These are phyloP conservation scores for Dorcus hopei DNA, from an alignment of 2,888 invertebrate genomes.

Conservation along the genomic window DNA sequence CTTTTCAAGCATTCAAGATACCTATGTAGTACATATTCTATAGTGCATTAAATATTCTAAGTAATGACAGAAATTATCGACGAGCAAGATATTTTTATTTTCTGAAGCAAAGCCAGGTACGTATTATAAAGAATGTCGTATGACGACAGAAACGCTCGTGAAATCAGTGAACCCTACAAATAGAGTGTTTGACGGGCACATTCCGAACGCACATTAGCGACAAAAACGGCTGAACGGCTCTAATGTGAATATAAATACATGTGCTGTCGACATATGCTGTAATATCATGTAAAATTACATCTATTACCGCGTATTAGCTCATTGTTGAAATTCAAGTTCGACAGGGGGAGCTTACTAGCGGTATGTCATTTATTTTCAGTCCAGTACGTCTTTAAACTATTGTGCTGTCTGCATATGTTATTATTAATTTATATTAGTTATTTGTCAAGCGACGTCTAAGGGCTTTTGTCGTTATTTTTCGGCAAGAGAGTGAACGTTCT, in stretches of 20 bases:
- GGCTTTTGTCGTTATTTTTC: too few species aligned
- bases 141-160: background rate
- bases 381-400: slow-evolving; percentile 21
- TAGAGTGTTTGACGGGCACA: slow-evolving; percentile 1
- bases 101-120: too few species aligned
- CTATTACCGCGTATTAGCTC: slow-evolving; percentile 30
- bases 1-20: too few species aligned
- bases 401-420: slow-evolving; percentile 17
- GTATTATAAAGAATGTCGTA: too few species aligned
- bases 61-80: too few species aligned
- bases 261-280: slow-evolving; percentile 29
- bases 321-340: slow-evolving; percentile 26
- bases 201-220: slow-evolving; percentile 12
- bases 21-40: too few species aligned
- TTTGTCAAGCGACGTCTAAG: slow-evolving; percentile 19
- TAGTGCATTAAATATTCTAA: too few species aligned
- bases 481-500: too few species aligned
- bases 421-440: slow-evolving; percentile 18
- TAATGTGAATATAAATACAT: slow-evolving; percentile 32
- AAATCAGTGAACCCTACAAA: slow-evolving; percentile 2
- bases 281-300: slow-evolving; percentile 32
- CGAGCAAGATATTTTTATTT: too few species aligned
- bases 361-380: slow-evolving; percentile 24
- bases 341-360: slow-evolving; percentile 19
- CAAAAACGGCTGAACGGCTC: slow-evolving; percentile 10